phyloP scores from a whole-genome alignment of 2,888 invertebrate species.

The Theristus sp. region DNA sequence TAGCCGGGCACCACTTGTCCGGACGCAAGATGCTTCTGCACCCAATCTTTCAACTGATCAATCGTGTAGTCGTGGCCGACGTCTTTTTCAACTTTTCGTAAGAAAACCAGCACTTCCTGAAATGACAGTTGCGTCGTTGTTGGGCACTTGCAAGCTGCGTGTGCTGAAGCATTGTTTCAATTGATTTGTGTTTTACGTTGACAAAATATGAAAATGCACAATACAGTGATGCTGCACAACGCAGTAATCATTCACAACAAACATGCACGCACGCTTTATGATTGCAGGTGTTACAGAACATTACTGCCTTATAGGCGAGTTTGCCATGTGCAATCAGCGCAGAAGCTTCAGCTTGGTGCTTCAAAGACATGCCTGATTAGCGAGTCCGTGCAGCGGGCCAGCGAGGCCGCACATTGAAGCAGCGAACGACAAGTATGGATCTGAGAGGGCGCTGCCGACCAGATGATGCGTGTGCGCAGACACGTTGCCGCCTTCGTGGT shows the following conservation, averaged over 20 bases:
- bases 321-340: no score
- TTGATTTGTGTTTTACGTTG: no score
- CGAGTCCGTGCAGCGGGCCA: conserved; percentile 82
- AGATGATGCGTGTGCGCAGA: conserved; percentile 83
- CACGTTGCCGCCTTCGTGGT: conserved; percentile 59
- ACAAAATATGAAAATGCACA: no score
- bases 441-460: conserved; percentile 78
- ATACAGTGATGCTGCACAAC: no score
- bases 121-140: conserved; percentile 5
- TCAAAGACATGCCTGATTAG: conserved; percentile 74
- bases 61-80: conserved; percentile 64
- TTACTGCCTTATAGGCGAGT: no score
- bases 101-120: conserved; percentile 66
- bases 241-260: no score
- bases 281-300: no score
- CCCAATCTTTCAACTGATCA: conserved; percentile 79
- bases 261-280: no score
- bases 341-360: no score
- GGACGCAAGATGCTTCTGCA: conserved; percentile 85
- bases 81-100: conserved; percentile 66
- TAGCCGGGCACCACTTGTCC: conserved; percentile 94
- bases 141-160: not conserved
- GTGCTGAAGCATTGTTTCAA: no score
- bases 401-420: conserved; percentile 84
- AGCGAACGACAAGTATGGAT: conserved; percentile 75